Percentiles rank a stretch among this genome's conserved stretches.
Evolutionary conservation across 2,797 vertebrate genomes (phyloP).

Genomic region (Agapornis canus): DNA sequence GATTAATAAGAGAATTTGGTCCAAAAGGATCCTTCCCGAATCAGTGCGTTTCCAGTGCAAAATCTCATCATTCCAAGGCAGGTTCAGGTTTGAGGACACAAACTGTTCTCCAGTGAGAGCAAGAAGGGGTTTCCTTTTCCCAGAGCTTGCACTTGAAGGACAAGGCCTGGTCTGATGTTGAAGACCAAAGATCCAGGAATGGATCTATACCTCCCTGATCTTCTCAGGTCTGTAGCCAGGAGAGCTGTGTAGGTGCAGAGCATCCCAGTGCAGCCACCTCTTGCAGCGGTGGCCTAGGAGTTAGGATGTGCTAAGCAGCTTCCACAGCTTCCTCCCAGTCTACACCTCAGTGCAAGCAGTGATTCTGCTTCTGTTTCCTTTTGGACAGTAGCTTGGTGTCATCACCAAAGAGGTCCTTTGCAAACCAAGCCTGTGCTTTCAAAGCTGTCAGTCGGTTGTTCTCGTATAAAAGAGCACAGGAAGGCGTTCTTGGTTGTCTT

Average conservation of each 20-base stretch:
- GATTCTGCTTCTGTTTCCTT: not conserved
- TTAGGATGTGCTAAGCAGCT: not conserved
- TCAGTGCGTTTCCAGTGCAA: not conserved
- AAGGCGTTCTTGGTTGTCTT: not conserved
- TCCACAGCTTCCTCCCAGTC: not conserved
- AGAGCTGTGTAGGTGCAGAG: not conserved
- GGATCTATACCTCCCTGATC: not conserved
- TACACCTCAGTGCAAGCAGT: not conserved
- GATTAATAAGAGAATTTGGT: not conserved
- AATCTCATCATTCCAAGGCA: fast-evolving
- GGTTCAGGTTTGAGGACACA: not conserved
- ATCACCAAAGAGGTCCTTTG: not conserved
- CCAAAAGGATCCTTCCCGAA: not conserved
- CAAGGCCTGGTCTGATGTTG: not conserved
- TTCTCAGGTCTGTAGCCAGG: not conserved
- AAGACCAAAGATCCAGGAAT: not conserved
- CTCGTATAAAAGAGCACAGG: not conserved
- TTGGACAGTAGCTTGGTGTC: not conserved
- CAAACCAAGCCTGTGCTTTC: not conserved
- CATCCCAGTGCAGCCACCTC: not conserved
- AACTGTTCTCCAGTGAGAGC: not conserved
- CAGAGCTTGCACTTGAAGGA: not conserved
- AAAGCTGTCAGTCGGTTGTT: not conserved
- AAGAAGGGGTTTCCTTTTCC: not conserved
- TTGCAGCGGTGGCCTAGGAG: fast-evolving